These are phyloP conservation scores for Archegozetes longisetosus DNA, from an alignment of 1,140 invertebrate species.

Conservation along the genomic window DNA sequence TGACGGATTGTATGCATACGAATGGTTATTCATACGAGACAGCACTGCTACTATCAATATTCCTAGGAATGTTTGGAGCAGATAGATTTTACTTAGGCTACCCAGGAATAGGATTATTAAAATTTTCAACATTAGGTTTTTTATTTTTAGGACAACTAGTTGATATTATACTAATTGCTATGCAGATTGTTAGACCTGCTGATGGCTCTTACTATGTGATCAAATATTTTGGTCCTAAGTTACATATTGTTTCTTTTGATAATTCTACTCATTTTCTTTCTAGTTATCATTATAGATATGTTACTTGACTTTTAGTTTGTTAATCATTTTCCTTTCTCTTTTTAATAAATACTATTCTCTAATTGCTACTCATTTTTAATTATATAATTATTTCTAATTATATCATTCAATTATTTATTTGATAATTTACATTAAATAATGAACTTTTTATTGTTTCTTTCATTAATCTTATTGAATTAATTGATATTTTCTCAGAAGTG, in stretches of 20 bases:
- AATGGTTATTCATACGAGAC: conserved; percentile 88
- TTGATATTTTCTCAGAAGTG: too few species aligned
- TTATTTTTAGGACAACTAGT: conserved; percentile 86
- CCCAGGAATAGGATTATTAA: conserved; percentile 79
- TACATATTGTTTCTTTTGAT: conserved; percentile 65
- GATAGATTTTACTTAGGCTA: conserved; percentile 95
- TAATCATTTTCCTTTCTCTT: too few species aligned
- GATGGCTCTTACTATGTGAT: conserved; percentile 93
- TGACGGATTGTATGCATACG: conserved; percentile 79
- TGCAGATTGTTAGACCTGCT: conserved; percentile 73
- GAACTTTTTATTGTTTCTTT: too few species aligned
- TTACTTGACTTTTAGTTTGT: too few species aligned
- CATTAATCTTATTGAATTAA: too few species aligned
- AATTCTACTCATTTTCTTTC: too few species aligned
- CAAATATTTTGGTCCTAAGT: conserved; percentile 75
- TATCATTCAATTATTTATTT: too few species aligned
- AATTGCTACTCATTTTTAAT: too few species aligned
- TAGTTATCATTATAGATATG: too few species aligned
- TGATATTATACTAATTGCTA: conserved; percentile 88
- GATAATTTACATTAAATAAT: too few species aligned
- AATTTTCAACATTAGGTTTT: conserved; percentile 87
- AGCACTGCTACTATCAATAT: conserved; percentile 77
- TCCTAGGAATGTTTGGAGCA: conserved; percentile 87
- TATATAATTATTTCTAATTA: too few species aligned
- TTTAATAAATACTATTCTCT: too few species aligned